Percentiles rank a stretch among this genome's conserved stretches.
phyloP scores from a whole-genome alignment of 2,113 vertebrate genomes.

The Anhinga rufa region DNA sequence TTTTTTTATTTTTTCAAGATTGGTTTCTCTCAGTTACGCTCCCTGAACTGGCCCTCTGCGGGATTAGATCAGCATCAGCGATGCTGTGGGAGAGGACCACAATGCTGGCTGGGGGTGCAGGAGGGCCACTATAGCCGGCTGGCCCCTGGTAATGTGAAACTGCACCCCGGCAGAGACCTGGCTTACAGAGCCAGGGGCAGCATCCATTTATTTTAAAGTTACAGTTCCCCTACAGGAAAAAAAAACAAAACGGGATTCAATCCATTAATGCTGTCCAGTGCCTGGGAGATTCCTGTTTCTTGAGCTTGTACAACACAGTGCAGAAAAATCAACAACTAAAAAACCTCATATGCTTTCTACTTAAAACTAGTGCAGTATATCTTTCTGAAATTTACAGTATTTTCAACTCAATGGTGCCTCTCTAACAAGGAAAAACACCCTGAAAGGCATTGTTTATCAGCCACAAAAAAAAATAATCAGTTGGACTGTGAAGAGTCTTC shows the following conservation, averaged over 20 bases:
- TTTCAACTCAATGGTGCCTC: background rate
- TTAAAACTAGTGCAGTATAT: background rate
- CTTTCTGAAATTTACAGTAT: background rate
- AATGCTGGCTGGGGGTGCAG: background rate
- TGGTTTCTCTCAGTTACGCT: background rate
- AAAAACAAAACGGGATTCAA: background rate
- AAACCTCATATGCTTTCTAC: fast-evolving
- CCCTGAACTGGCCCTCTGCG: background rate
- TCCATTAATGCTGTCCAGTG: background rate
- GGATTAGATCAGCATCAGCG: background rate
- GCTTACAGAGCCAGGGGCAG: background rate
- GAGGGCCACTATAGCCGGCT: background rate
- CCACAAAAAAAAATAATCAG: background rate
- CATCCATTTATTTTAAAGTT: background rate
- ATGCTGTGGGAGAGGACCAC: background rate
- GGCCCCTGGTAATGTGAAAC: background rate
- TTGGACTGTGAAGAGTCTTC: background rate
- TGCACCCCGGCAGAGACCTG: background rate
- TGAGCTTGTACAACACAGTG: background rate
- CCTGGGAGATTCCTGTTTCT: background rate
- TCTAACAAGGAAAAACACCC: background rate
- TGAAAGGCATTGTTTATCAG: background rate
- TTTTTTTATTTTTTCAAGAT: background rate
- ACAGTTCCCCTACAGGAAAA: background rate
- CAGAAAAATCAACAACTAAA: background rate